Evolutionary conservation across 2,888 invertebrate species (phyloP), one percentile per base, ranked within the genome.

Genomic region (Hypsopygia costalis): DNA sequence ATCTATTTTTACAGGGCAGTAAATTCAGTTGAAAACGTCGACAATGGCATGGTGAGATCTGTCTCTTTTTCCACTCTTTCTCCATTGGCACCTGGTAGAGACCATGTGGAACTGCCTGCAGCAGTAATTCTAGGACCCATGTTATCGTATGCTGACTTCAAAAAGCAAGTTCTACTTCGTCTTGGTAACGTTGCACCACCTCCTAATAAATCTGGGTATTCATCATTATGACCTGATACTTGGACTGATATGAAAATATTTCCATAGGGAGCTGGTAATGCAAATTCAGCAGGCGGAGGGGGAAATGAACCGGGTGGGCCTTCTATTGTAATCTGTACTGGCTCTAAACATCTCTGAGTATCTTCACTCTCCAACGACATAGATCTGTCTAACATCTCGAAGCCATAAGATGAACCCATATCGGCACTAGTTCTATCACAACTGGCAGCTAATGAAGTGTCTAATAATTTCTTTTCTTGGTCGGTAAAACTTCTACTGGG

Each of bases 121-220:
- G 96, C 96, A 6, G 96, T 97, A 37, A 96, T 95, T 51, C 96
- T 91, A 38, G 96, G 94, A 5, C 96, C 96, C 94, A 96, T 95
- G 81, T 96, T 96, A 82, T 97, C 97, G 75, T 97, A 96, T 47
- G 94, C 93, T 39, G 94, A 92, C 69, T 90, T 90, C 37, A 91
- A 71, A 67, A 82, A 90, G 63, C 83, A 89, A 10, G 82, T 86
- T 40, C 76, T 78, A 65, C 83, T 86, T 41, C 91, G 73, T 38
- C 90, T 77, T 1, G 91, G 91, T 33, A 90, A 52, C 40, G 90
- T 81, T 11, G 82, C 62, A 10, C 81, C 75, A 49, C 80, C 75
- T 34, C 79, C 95, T 52, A 96, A 81, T 43, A 96, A 87, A 74
- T 96, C 96, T 31, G 96, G 96, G 76, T 95, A 95, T 67, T 95